phyloP scores from a whole-genome alignment of 2,113 vertebrate species.

The Crotalus tigris region DNA sequence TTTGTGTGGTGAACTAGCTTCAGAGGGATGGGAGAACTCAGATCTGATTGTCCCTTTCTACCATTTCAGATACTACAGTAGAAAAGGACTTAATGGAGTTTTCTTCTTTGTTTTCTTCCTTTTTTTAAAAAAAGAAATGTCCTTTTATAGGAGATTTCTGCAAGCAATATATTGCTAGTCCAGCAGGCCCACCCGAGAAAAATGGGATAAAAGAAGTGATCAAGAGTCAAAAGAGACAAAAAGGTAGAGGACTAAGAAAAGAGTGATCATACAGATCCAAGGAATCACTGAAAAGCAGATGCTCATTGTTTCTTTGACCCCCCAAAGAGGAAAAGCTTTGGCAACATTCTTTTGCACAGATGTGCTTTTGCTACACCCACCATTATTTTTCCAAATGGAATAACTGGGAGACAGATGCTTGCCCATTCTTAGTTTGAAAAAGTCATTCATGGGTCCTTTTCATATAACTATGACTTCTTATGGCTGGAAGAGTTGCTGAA shows the following conservation, averaged over 20 bases:
- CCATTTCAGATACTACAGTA: neutral
- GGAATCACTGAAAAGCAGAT: neutral
- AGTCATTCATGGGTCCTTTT: neutral
- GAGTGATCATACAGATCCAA: neutral
- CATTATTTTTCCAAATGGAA: neutral
- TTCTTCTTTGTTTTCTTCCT: neutral
- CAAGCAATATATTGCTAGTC: neutral
- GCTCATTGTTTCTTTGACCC: neutral
- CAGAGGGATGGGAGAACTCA: neutral
- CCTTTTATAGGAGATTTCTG: neutral
- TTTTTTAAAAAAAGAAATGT: neutral
- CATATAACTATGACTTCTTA: neutral
- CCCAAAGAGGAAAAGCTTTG: neutral
- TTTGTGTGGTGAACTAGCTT: neutral
- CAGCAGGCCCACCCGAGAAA: neutral
- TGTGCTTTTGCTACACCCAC: neutral
- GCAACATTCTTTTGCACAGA: neutral
- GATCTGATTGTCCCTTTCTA: neutral
- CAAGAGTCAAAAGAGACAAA: neutral
- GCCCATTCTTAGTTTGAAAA: neutral
- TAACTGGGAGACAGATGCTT: neutral
- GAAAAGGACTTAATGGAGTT: neutral
- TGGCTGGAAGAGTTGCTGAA: neutral
- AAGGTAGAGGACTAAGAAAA: neutral
- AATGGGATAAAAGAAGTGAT: neutral